Percentiles rank a stretch among this genome's conserved stretches.
These are phyloP conservation scores for Nemotelus nigrinus DNA, from an alignment of 2,888 invertebrate species.

Conservation along the genomic window DNA sequence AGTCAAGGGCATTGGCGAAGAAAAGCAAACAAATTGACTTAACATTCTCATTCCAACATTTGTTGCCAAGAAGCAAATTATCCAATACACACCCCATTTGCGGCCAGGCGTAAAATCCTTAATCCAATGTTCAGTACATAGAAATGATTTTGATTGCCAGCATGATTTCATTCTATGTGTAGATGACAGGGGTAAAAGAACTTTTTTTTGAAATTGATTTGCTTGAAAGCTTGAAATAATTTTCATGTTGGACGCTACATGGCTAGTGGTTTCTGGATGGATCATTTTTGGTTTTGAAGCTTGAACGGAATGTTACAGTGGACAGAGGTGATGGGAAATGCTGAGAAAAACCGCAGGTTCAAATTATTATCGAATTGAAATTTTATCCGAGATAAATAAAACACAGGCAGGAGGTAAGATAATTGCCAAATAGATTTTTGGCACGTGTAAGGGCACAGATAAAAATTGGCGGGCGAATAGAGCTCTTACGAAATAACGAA, in stretches of 20 bases:
- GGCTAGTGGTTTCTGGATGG: not conserved
- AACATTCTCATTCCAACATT: not conserved
- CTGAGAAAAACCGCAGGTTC: slow-evolving; percentile 1
- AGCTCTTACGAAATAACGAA: too few species aligned
- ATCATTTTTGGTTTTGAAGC: not conserved
- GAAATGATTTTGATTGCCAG: not conserved
- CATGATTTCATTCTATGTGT: not conserved
- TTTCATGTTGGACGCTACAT: not conserved
- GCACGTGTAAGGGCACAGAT: too few species aligned
- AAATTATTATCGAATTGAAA: not conserved
- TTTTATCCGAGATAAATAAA: not conserved
- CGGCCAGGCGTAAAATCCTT: not conserved
- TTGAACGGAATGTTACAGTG: not conserved
- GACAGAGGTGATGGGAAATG: not conserved
- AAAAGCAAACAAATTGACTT: not conserved
- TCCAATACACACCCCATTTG: not conserved
- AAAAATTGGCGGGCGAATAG: too few species aligned
- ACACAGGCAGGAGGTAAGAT: not conserved
- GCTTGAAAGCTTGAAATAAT: not conserved
- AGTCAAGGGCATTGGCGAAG: slow-evolving; percentile 18
- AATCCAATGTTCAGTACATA: not conserved
- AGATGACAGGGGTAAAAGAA: not conserved
- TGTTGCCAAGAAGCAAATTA: slow-evolving; percentile 8
- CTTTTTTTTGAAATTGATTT: not conserved
- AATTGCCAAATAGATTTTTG: not conserved